Conservation (phyloP, 2,888 invertebrate genomes). For the Temnothorax rugatulus region DNA sequence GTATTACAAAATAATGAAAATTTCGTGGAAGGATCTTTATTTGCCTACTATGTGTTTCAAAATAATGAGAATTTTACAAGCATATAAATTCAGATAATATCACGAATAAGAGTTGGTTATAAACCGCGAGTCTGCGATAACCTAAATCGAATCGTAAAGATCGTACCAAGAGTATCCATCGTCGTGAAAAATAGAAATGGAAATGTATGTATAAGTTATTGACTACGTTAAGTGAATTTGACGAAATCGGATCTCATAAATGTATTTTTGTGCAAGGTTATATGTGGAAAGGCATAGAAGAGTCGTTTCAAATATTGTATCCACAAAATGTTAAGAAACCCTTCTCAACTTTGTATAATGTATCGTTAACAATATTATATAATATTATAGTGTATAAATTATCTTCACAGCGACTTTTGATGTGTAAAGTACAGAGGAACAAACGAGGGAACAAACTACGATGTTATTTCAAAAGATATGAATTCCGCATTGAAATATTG, state of each 20-base stretch:
- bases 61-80: not conserved
- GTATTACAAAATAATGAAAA: not conserved
- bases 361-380: not conserved
- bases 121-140: not conserved
- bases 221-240: slow-evolving; percentile 14
- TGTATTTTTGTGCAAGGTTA: slow-evolving; percentile 6
- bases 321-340: not conserved
- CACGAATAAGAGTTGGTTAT: not conserved
- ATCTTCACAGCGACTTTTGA: not conserved
- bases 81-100: not conserved
- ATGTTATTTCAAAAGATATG: not conserved
- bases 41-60: not conserved
- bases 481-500: not conserved
- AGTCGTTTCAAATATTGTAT: not conserved
- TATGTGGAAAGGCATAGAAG: not conserved
- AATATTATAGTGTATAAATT: not conserved
- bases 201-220: slow-evolving; percentile 13
- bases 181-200: not conserved
- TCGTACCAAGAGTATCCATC: not conserved
- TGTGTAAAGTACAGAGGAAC: not conserved
- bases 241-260: slow-evolving; percentile 28
- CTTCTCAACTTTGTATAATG: not conserved
- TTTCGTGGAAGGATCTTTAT: not conserved
- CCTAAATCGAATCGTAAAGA: slow-evolving; percentile 13
- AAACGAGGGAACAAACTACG: not conserved